phyloP scores from a whole-genome alignment of 2,888 invertebrate species.

The Tuta absoluta region DNA sequence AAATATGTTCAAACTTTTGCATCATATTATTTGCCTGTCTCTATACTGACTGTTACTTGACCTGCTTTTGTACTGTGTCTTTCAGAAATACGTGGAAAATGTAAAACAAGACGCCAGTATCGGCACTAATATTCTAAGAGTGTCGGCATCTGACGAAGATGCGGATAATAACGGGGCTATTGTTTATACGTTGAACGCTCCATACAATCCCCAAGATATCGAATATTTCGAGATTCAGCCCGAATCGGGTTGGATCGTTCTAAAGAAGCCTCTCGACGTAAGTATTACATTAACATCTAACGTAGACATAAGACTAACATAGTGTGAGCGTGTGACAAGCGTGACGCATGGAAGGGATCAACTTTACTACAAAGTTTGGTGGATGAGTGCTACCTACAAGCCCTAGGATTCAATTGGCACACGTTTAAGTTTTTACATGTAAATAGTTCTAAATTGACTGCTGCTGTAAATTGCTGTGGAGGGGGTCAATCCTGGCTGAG shows the following conservation, averaged over 20 bases:
- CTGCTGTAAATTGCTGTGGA: conserved; percentile 79
- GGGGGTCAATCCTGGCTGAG: conserved; percentile 79
- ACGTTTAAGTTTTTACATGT: conserved; percentile 76
- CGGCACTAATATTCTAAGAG: conserved; percentile 95
- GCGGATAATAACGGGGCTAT: conserved; percentile 98
- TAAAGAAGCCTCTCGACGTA: conserved; percentile 97
- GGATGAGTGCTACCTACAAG: conserved; percentile 81
- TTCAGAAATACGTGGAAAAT: conserved; percentile 97
- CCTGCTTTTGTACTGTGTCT: conserved; percentile 56
- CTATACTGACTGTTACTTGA: conserved; percentile 33
- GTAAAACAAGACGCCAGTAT: conserved; percentile 98
- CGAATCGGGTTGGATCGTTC: conserved; percentile 97
- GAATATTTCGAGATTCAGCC: conserved; percentile 98
- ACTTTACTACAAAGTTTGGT: conserved; percentile 77
- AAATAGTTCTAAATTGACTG: conserved; percentile 80
- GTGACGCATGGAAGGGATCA: conserved; percentile 75
- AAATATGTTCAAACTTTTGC: conserved; percentile 11
- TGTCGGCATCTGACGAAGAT: conserved; percentile 98
- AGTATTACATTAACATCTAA: conserved; percentile 79
- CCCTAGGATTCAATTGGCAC: conserved; percentile 82
- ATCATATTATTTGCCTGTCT: conserved; percentile 2
- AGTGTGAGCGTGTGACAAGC: conserved; percentile 62
- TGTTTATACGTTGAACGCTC: conserved; percentile 93
- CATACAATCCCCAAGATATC: conserved; percentile 92
- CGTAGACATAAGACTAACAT: conserved; percentile 27